A percentile compares a stretch with the other conserved stretches of the same genome.
These are phyloP conservation scores for Plebejus anna DNA, from an alignment of 2,888 invertebrate genomes.

Conservation along the genomic window DNA sequence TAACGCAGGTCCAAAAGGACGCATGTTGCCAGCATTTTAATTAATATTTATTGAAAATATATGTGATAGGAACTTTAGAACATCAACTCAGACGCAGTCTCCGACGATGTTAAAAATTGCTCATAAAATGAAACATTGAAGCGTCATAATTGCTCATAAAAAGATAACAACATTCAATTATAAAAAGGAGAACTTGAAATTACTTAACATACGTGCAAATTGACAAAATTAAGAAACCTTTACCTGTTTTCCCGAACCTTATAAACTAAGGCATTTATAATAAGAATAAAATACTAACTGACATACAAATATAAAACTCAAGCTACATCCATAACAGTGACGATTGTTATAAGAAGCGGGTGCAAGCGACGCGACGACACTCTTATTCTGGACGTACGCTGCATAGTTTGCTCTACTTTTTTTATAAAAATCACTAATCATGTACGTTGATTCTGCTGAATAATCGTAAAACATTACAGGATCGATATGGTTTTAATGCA, in stretches of 20 bases:
- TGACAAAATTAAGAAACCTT: background rate
- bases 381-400: slow-evolving; percentile 5
- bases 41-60: background rate
- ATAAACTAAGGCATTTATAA: background rate
- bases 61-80: background rate
- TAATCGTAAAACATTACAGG: no score
- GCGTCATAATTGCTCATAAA: background rate
- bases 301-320: slow-evolving; percentile 16
- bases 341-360: slow-evolving; percentile 12
- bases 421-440: no score
- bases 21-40: background rate
- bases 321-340: slow-evolving; percentile 13
- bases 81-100: background rate
- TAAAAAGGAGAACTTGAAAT: background rate
- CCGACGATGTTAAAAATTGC: background rate
- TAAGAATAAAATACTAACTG: background rate
- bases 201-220: slow-evolving; percentile 11
- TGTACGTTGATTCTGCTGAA: no score
- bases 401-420: background rate
- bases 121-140: background rate
- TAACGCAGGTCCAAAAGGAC: background rate
- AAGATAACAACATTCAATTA: background rate
- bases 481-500: no score
- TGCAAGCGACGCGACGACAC: slow-evolving; percentile 24
- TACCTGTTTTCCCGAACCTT: background rate